Conservation (phyloP, 2,888 invertebrate genomes). For the Drosophila austrosaltans region DNA sequence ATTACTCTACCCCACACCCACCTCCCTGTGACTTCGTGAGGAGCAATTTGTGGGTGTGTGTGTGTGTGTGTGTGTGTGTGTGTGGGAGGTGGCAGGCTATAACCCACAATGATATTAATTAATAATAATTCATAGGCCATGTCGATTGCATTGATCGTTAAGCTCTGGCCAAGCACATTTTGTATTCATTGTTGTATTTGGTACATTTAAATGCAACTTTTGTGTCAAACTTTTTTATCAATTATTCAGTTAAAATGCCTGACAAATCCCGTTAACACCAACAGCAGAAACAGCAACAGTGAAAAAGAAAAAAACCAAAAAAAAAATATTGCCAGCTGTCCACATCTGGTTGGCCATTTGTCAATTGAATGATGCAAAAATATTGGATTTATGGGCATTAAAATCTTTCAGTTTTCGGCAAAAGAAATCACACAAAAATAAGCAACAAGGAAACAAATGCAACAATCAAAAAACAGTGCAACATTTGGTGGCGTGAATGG, state of each 20-base stretch:
- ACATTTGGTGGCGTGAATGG: conserved; percentile 27
- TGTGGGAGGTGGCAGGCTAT: background rate
- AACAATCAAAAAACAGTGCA: background rate
- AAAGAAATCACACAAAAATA: conserved; percentile 34
- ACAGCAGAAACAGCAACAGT: conserved; percentile 11
- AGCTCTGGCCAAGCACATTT: conserved; percentile 14
- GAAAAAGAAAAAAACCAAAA: conserved; percentile 6
- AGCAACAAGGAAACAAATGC: too few relatives aligned
- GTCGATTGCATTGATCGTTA: conserved; percentile 18
- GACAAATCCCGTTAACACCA: conserved; percentile 58
- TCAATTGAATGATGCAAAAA: conserved; percentile 70
- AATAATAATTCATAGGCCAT: conserved; percentile 45
- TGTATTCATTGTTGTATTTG: conserved; percentile 15
- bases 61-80: too few relatives aligned
- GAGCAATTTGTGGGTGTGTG: too few relatives aligned
- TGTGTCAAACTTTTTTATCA: conserved; percentile 65
- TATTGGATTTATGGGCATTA: conserved; percentile 60
- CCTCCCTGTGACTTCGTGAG: background rate
- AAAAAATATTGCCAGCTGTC: conserved; percentile 45
- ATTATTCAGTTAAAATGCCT: conserved; percentile 68
- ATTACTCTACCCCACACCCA: conserved; percentile 3
- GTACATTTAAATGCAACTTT: conserved; percentile 57
- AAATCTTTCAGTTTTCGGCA: conserved; percentile 57
- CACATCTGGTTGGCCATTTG: conserved; percentile 56
- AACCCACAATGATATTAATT: conserved; percentile 38